phyloP scores from a whole-genome alignment of 2,797 vertebrate species.

The Cirrhinus mrigala region DNA sequence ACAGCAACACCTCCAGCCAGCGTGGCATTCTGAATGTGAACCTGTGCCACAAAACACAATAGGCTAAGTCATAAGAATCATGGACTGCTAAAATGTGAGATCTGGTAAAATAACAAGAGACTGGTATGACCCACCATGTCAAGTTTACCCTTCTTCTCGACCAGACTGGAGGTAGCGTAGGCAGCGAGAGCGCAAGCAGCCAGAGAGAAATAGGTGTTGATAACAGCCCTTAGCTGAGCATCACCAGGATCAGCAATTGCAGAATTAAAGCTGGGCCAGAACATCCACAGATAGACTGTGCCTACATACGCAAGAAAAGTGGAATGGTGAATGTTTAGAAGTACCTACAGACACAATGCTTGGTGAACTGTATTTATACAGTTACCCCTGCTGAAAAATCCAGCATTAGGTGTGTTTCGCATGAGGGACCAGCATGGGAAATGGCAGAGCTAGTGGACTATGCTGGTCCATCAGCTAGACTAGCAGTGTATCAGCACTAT shows the following conservation, averaged over 20 bases:
- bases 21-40: slow-evolving; percentile 97
- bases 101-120: background rate
- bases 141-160: slow-evolving; percentile 89
- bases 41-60: slow-evolving; percentile 73
- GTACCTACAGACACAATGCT: background rate
- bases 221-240: slow-evolving; percentile 79
- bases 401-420: too few species aligned
- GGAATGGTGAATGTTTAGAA: background rate
- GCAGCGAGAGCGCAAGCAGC: slow-evolving; percentile 86
- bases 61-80: background rate
- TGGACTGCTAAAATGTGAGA: background rate
- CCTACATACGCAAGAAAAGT: slow-evolving; percentile 74
- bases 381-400: too few species aligned
- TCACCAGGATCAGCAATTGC: slow-evolving; percentile 76
- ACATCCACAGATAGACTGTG: slow-evolving; percentile 94
- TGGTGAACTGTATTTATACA: too few species aligned
- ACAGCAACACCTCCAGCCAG: slow-evolving; percentile 96
- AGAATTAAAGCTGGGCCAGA: slow-evolving; percentile 98
- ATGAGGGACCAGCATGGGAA: too few species aligned
- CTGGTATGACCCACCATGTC: slow-evolving; percentile 85
- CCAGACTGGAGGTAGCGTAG: slow-evolving; percentile 89
- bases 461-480: too few species aligned
- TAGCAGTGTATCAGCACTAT: too few species aligned
- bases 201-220: slow-evolving; percentile 94
- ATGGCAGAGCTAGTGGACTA: too few species aligned